Evolutionary conservation across 2,888 invertebrate genomes (phyloP), one percentile per base, ranked within the genome.

Genomic region (Rhagophthalmus giganteus): DNA sequence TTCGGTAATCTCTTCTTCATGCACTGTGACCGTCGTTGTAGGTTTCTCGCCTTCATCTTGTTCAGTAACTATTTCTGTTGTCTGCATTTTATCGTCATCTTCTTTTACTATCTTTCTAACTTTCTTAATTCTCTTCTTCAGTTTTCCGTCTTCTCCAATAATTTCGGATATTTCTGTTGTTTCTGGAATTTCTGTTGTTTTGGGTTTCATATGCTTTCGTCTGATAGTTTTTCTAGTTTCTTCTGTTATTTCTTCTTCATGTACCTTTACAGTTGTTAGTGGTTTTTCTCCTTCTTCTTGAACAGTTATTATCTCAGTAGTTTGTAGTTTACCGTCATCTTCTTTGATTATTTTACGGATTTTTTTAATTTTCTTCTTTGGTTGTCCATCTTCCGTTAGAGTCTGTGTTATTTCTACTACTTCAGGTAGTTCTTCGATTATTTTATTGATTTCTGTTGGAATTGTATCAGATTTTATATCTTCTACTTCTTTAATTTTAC

Each of bases 221-320:
- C 63, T 48, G 6, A 68, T 62, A 2, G 55, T 57, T 20, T 69
- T 63, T 25, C 70, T 67, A 39, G 60, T 71, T 35, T 73, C 63
- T 0, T 78, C 78, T 45, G 74, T 66, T 42, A 70, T 65, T n/a
- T 71, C 74, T 45, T 76, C 58, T 1, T 60, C 63, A 13, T 66
- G 57, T 0, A 46, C 38, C 1, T 13, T 27, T 10, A 48, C 41
- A 2, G 16, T 33, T 1, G 66, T 16, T 57, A 64, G 0, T 40
- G 57, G 0, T 48, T 47, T 25, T 50, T 63, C 41, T 8, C 49
- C 41, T 31, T 59, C 67, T 28, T 69, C 69, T 60, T 71, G 68
- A 12, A 61, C 34, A n/a, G 57, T 54, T 10, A 57, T 52, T 59
- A 28, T 32, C 62, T 66, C 35, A 0, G 55, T 16, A 2, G 45